Conservation (phyloP, 2,113 vertebrate genomes). For the Amazona vittata region DNA sequence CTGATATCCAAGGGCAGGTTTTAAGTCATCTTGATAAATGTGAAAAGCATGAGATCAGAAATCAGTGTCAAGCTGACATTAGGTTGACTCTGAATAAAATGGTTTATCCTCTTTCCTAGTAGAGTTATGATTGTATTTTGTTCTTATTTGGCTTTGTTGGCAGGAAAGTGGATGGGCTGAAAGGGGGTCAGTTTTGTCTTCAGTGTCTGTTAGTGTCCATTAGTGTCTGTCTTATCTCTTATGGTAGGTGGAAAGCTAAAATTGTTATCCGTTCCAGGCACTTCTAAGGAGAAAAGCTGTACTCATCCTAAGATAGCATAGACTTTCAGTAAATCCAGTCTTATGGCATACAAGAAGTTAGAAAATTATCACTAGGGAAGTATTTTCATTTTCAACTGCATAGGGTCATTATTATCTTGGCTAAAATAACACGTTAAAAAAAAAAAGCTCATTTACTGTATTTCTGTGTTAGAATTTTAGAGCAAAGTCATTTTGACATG, state of each 20-base stretch:
- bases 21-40: background rate
- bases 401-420: background rate
- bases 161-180: background rate
- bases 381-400: background rate
- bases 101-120: background rate
- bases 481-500: background rate
- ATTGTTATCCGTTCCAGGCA: background rate
- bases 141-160: background rate
- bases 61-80: accelerated
- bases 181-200: background rate
- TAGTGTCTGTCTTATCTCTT: background rate
- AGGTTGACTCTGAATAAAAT: background rate
- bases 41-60: background rate
- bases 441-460: background rate
- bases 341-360: background rate
- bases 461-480: background rate
- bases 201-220: background rate
- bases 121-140: background rate
- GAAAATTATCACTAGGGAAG: background rate
- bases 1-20: background rate
- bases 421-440: background rate
- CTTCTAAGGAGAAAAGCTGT: background rate
- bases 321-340: background rate
- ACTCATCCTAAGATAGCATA: background rate
- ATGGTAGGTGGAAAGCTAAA: background rate